Evolutionary conservation across 2,888 invertebrate species (phyloP).

Genomic region (Eupithecia exiguata): DNA sequence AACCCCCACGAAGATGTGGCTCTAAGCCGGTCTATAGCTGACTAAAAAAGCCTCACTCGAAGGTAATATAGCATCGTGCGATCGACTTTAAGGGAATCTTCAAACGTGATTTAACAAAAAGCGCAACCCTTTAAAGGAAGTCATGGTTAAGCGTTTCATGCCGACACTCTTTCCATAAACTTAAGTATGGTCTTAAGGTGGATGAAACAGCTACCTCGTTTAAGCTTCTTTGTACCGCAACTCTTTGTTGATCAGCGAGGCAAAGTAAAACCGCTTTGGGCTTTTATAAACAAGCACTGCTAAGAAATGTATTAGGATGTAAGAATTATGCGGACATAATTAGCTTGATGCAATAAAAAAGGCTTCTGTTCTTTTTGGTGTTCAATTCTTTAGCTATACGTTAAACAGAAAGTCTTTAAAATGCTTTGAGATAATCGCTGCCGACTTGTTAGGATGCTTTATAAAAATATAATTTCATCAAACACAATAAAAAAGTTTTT

Average conservation of each 20-base stretch:
- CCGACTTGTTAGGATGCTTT: not conserved
- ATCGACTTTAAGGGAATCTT: constrained; percentile 67
- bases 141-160: constrained; percentile 76
- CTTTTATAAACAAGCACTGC: constrained; percentile 75
- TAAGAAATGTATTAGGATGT: constrained; percentile 67
- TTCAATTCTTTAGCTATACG: constrained; percentile 41
- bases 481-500: not conserved
- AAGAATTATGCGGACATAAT: constrained; percentile 63
- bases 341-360: constrained; percentile 61
- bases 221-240: constrained; percentile 79
- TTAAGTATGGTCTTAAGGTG: constrained; percentile 78
- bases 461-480: not conserved
- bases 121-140: constrained; percentile 81
- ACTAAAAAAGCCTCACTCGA: constrained; percentile 66
- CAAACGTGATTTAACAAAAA: constrained; percentile 79
- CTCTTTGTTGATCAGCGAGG: constrained; percentile 76
- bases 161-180: constrained; percentile 78
- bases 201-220: constrained; percentile 79
- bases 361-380: constrained; percentile 53
- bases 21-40: constrained; percentile 61
- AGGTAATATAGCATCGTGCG: constrained; percentile 69
- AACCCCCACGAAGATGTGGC: constrained; percentile 74
- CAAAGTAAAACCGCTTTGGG: constrained; percentile 67
- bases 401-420: constrained; percentile 33
- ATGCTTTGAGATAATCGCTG: not conserved